These are phyloP conservation scores for Drosophila prolongata DNA, from an alignment of 2,888 invertebrate species.

Conservation along the genomic window DNA sequence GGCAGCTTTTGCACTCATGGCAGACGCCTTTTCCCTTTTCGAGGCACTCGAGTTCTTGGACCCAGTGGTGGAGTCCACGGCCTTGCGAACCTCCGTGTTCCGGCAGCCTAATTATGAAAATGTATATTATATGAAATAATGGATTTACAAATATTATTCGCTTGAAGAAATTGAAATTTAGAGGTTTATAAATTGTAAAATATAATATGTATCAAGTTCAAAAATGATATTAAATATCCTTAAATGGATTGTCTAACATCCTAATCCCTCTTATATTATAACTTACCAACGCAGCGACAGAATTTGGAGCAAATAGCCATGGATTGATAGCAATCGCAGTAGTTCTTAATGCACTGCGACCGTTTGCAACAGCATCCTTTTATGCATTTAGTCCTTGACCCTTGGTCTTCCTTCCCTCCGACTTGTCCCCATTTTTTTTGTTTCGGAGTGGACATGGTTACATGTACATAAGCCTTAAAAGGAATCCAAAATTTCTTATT, in stretches of 20 bases:
- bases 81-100: conserved; percentile 55
- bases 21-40: conserved; percentile 55
- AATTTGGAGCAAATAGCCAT: conserved; percentile 57
- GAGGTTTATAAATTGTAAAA: no score
- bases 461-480: no score
- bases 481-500: neutral
- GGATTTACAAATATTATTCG: no score
- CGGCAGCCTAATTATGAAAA: conserved; percentile 51
- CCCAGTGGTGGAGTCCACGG: conserved; percentile 6
- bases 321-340: conserved; percentile 72
- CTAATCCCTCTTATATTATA: neutral
- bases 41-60: conserved; percentile 35
- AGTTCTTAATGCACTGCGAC: conserved; percentile 71
- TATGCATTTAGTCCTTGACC: conserved; percentile 26
- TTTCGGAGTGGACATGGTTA: neutral
- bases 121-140: no score
- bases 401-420: neutral
- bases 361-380: conserved; percentile 70
- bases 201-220: no score
- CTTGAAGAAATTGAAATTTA: no score
- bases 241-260: no score
- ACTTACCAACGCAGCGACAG: conserved; percentile 68
- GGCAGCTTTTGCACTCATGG: conserved; percentile 58
- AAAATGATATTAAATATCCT: no score
- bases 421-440: neutral